phyloP scores from a whole-genome alignment of 2,113 vertebrate species.

The Nannospalax galili region DNA sequence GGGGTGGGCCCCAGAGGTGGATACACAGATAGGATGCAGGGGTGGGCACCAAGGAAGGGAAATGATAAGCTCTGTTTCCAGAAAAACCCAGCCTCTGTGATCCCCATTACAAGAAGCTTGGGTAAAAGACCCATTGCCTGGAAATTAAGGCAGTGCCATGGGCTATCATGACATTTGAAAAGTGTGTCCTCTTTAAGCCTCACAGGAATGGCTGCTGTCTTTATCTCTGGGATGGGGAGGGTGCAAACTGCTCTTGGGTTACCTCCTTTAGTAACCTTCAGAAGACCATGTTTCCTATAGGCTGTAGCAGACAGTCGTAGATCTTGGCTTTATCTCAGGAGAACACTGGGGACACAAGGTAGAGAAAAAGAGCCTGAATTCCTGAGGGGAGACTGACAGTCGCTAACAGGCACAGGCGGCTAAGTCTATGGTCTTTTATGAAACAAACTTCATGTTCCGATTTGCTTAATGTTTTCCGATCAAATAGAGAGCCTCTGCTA shows the following conservation, averaged over 20 bases:
- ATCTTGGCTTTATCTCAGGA: background rate
- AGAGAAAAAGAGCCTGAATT: background rate
- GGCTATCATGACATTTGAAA: background rate
- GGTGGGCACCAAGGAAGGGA: background rate
- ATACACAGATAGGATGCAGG: too few relatives aligned
- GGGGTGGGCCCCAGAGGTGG: too few relatives aligned
- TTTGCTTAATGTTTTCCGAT: constrained; percentile 57
- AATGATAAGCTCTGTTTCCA: background rate
- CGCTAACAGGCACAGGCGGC: background rate
- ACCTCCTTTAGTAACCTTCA: background rate
- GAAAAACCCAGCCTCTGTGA: background rate
- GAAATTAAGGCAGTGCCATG: background rate
- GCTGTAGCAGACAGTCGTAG: too few relatives aligned
- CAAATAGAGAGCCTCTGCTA: background rate
- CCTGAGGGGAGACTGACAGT: background rate
- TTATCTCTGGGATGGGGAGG: background rate
- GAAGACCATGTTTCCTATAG: background rate
- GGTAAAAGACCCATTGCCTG: background rate
- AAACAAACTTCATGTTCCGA: background rate
- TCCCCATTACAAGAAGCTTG: background rate
- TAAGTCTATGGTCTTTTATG: background rate
- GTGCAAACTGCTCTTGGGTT: background rate
- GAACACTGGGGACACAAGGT: background rate
- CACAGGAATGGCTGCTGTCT: background rate
- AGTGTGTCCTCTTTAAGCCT: background rate